These are phyloP conservation scores for Corapipo altera DNA, from an alignment of 2,113 vertebrate genomes.

Conservation along the genomic window DNA sequence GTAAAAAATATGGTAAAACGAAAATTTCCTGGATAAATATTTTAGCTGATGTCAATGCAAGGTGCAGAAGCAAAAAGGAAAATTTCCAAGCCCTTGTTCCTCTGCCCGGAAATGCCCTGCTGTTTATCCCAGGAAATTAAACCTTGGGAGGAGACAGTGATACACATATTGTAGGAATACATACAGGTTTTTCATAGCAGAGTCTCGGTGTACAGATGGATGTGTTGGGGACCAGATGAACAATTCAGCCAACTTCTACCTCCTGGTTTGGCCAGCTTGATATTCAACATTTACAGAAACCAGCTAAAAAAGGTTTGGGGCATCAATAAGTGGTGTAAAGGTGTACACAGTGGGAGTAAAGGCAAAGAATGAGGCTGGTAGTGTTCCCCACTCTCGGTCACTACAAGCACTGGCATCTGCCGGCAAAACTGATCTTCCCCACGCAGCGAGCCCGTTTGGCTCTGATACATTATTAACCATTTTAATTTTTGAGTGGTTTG, in stretches of 20 bases:
- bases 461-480: slow-evolving; percentile 41
- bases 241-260: neutral
- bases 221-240: neutral
- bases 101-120: neutral
- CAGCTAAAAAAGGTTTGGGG: neutral
- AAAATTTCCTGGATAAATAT: neutral
- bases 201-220: neutral
- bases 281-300: neutral
- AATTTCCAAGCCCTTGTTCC: neutral
- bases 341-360: neutral
- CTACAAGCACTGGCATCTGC: rapidly evolving
- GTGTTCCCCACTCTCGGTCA: neutral
- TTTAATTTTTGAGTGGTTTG: slow-evolving; percentile 25
- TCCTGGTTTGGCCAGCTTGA: rapidly evolving
- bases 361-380: neutral
- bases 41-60: neutral
- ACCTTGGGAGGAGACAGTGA: neutral
- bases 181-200: neutral
- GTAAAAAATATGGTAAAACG: slow-evolving; percentile 67
- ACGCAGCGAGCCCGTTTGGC: neutral
- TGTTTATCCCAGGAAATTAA: neutral
- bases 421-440: neutral
- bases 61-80: neutral
- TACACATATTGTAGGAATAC: neutral
- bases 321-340: neutral